Percentiles rank a stretch among this genome's conserved stretches.
Evolutionary conservation across 1,140 invertebrate species (phyloP).

Genomic region (Mactra quadrangularis): DNA sequence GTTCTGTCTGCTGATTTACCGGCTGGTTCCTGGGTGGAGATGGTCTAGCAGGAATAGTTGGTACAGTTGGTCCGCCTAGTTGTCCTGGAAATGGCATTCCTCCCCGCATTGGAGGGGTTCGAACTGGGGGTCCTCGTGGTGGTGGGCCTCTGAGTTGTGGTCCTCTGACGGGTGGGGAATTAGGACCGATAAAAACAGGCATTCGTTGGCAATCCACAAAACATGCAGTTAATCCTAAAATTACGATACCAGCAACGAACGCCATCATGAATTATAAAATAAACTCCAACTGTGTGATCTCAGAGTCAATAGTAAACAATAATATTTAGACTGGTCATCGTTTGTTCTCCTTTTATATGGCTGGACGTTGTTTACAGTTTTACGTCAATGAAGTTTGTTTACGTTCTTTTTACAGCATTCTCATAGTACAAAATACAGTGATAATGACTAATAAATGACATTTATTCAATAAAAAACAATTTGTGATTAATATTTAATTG

Average conservation of each 20-base stretch:
- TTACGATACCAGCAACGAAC: too few species aligned
- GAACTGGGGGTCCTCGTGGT: too few species aligned
- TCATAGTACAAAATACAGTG: too few species aligned
- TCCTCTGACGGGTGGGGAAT: conserved; percentile 22
- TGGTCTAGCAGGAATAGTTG: background rate
- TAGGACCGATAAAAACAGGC: conserved; percentile 43
- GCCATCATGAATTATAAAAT: too few species aligned
- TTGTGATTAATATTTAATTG: conserved; percentile 13
- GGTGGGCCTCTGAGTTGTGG: background rate
- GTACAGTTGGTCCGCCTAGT: background rate
- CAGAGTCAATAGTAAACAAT: too few species aligned
- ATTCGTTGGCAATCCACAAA: background rate
- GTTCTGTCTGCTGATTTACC: background rate
- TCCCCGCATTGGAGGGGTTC: background rate
- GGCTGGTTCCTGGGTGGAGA: background rate
- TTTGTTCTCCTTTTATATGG: too few species aligned
- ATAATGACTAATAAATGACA: background rate
- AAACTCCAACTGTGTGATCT: too few species aligned
- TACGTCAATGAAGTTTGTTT: too few species aligned
- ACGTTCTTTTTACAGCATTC: too few species aligned
- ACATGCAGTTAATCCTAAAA: background rate
- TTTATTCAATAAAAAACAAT: conserved; percentile 1
- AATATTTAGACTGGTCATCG: too few species aligned
- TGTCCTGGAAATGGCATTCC: background rate
- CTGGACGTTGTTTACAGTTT: too few species aligned